Conservation (phyloP, 35 echinoderm and acorn worm species). For the Ophioderma brevispina region DNA sequence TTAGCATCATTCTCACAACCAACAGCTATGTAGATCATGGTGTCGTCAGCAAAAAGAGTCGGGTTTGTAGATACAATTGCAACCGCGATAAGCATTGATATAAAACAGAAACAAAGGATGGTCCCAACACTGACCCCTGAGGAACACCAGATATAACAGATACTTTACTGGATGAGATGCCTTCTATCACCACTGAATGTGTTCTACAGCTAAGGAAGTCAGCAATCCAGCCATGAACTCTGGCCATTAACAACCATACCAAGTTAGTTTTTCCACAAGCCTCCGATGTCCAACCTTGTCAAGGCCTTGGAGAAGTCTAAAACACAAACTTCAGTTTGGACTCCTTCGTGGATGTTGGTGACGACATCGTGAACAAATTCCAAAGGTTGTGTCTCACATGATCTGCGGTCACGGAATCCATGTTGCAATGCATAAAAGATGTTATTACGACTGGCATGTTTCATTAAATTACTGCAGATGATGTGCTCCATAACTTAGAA, state of each 20-base stretch:
- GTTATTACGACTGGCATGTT: constrained; percentile 7
- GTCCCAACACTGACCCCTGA: too few species aligned
- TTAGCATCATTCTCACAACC: neutral
- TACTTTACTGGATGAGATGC: neutral
- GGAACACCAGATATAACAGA: constrained; percentile 15
- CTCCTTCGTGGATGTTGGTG: constrained; percentile 26
- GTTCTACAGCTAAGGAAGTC: neutral
- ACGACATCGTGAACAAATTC: constrained; percentile 12
- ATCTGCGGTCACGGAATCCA: constrained; percentile 28
- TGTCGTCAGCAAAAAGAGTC: constrained; percentile 14
- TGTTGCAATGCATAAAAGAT: constrained; percentile 37
- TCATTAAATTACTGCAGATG: constrained; percentile 2
- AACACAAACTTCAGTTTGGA: constrained; percentile 27
- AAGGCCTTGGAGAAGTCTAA: too few species aligned
- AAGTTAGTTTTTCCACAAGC: neutral
- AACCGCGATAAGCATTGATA: too few species aligned
- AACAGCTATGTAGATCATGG: constrained; percentile 1
- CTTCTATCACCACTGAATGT: constrained; percentile 31
- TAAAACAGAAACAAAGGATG: neutral
- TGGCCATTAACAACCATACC: constrained; percentile 19
- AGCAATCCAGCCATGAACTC: constrained; percentile 2
- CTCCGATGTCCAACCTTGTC: too few species aligned
- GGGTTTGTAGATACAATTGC: neutral
- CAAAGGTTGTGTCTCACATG: constrained; percentile 30
- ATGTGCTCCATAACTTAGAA: too few species aligned